Conservation (phyloP, 2,888 invertebrate genomes). For the Dysmachus trigonus region DNA sequence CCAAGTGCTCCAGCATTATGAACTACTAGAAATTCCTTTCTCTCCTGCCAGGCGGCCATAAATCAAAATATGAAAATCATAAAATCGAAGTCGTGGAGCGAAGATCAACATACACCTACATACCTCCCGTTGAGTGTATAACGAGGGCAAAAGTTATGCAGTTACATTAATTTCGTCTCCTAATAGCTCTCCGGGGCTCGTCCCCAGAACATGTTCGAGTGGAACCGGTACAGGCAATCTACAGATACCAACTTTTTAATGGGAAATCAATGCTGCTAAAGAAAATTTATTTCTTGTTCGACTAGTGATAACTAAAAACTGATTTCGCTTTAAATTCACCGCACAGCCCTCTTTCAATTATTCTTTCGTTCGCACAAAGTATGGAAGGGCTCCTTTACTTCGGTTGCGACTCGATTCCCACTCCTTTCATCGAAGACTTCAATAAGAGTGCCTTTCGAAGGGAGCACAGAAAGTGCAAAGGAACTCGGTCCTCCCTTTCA, state of each 20-base stretch:
- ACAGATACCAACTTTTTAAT: conserved; percentile 43
- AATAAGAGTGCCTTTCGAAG: not conserved
- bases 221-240: conserved; percentile 26
- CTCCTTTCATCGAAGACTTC: not conserved
- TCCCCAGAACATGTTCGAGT: not conserved
- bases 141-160: conserved; percentile 40
- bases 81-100: conserved; percentile 1
- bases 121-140: not conserved
- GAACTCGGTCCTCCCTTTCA: not conserved
- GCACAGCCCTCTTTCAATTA: conserved; percentile 19
- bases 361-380: not conserved
- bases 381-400: not conserved
- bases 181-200: conserved; percentile 17
- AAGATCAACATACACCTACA: not conserved
- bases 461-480: not conserved
- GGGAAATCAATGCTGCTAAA: conserved; percentile 44
- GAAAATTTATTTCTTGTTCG: conserved; percentile 44
- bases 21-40: not conserved
- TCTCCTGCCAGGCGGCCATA: not conserved
- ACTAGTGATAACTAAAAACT: conserved; percentile 38
- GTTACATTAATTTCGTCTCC: conserved; percentile 41
- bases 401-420: not conserved
- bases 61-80: conserved; percentile 41
- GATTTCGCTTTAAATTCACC: conserved; percentile 23
- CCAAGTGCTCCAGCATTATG: not conserved